phyloP scores from a whole-genome alignment of 2,113 vertebrate genomes.

The Callorhinus ursinus region DNA sequence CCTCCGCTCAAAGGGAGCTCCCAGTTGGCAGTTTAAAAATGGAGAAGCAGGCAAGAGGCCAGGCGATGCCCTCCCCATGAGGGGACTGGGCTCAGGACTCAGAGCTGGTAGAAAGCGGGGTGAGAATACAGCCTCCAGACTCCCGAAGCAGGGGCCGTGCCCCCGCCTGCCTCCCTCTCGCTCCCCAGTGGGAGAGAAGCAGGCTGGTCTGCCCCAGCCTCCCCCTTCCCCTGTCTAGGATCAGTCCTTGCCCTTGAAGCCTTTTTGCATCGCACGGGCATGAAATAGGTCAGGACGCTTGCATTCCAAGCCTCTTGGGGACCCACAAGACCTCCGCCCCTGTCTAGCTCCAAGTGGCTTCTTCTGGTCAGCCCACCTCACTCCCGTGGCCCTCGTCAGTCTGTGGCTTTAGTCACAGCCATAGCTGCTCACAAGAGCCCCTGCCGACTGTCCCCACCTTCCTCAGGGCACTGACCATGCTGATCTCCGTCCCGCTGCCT shows the following conservation, averaged over 20 bases:
- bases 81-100: background rate
- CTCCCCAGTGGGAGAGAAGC: background rate
- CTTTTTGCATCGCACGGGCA: background rate
- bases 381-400: background rate
- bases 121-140: background rate
- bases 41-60: background rate
- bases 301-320: fast-evolving
- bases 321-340: background rate
- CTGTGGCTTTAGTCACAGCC: background rate
- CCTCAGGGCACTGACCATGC: background rate
- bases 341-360: background rate
- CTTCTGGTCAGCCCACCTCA: background rate
- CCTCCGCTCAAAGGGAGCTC: background rate
- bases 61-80: fast-evolving
- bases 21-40: background rate
- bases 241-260: background rate
- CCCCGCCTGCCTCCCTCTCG: fast-evolving
- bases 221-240: too few relatives aligned
- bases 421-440: background rate
- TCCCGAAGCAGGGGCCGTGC: background rate
- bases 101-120: background rate
- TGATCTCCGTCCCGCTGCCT: background rate
- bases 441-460: background rate
- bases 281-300: background rate
- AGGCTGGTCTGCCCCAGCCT: background rate